phyloP scores from a whole-genome alignment of 2,888 invertebrate species.

The Lasioglossum figueresi region DNA sequence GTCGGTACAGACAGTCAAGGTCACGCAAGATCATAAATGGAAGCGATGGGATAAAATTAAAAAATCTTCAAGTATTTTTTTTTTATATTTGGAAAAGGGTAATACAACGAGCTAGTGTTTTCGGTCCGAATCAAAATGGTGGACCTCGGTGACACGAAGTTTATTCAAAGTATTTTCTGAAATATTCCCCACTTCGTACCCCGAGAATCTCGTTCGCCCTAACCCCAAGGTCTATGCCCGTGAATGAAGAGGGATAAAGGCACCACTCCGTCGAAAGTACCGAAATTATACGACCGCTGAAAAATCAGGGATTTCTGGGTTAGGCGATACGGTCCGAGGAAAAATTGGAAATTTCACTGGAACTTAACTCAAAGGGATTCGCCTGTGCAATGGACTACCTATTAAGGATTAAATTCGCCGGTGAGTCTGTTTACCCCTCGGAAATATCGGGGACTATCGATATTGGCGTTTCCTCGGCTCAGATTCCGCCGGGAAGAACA shows the following conservation, averaged over 20 bases:
- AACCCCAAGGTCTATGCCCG: slow-evolving; percentile 16
- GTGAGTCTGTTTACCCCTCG: slow-evolving; percentile 6
- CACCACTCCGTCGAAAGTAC: slow-evolving; percentile 10
- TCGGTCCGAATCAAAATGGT: slow-evolving; percentile 21
- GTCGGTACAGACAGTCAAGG: too few relatives aligned
- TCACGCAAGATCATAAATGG: too few relatives aligned
- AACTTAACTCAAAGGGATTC: slow-evolving; percentile 18
- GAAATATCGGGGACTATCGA: slow-evolving; percentile 20
- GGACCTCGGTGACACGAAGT: neutral
- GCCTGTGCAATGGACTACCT: neutral
- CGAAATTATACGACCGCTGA: slow-evolving; percentile 43
- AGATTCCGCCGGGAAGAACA: neutral
- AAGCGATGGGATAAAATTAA: neutral
- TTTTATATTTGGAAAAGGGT: neutral
- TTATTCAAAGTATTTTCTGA: slow-evolving; percentile 34
- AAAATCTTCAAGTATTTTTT: neutral
- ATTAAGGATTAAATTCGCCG: slow-evolving; percentile 32
- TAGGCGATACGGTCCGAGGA: slow-evolving; percentile 10
- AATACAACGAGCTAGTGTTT: neutral
- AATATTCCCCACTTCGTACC: slow-evolving; percentile 21
- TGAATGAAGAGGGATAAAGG: slow-evolving; percentile 34
- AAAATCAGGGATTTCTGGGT: slow-evolving; percentile 34
- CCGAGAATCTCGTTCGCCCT: slow-evolving; percentile 30
- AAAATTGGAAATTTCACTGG: slow-evolving; percentile 30
- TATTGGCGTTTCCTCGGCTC: neutral